Base-by-base conservation (phyloP, 2,797 vertebrate species). In the Fistularia tabacaria region DNA sequence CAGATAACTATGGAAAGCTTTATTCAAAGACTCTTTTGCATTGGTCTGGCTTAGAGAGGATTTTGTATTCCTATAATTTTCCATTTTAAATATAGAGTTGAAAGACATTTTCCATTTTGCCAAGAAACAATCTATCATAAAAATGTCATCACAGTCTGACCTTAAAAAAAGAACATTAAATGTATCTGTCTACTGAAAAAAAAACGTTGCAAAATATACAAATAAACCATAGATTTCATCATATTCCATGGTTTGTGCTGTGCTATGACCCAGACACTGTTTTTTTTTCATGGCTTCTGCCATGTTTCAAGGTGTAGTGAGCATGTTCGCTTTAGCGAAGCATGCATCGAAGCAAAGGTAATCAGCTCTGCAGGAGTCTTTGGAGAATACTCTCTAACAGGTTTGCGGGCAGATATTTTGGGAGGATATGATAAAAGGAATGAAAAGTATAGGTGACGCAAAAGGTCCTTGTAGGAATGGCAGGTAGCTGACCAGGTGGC, bases 291-390 rank as follows among this genome's bases (percentile, higher is more conserved):
- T 64, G 72, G 77, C 69, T 77, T 74, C 55, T 59, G 59, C 68
- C 69, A 52, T 72, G 77, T 83, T 80, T 82, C 76, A 76, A 83
- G 77, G 80, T 79, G 60, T 74, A 54, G 69, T 73, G 74, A 84
- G 80, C 79, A 78, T 74, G 69, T 76, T 74, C 62, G 57, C 74
- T 74, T 83, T 69, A 67, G 75, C 51, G 68, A 51, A 68, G 69
- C 69, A 51, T 42, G 66, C 71, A 61, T 65, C 12, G 55, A 56
- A 64, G 80, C 81, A 53, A 65, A 65, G 70, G 66, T 71, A 85
- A 87, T 84, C 79, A 62, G 65, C 78, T 25, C 83, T 14, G 73
- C 52, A 10, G 83, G 81, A 65, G 64, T 80, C 77, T 76, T 62
- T 8, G 61, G 75, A 85, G 80, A 70, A 80, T 68, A 53, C 43